Percentiles rank a stretch among this genome's conserved stretches.
Evolutionary conservation across 2,888 invertebrate genomes (phyloP).

Genomic region (Octonoba sinensis): DNA sequence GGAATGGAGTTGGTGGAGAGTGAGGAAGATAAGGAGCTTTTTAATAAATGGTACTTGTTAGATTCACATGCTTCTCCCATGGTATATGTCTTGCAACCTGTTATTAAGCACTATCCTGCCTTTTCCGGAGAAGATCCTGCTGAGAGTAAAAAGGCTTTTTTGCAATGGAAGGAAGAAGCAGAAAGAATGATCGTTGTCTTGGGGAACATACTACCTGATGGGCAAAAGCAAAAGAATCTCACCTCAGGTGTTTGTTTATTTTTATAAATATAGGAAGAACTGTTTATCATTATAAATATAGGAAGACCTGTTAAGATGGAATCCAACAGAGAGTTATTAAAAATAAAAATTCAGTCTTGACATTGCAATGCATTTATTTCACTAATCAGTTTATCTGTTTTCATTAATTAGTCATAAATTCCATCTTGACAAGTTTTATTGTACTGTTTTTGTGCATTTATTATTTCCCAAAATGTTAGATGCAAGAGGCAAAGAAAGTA

Average conservation of each 20-base stretch:
- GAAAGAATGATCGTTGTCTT: constrained; percentile 79
- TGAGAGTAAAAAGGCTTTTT: constrained; percentile 69
- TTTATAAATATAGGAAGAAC: too few relatives aligned
- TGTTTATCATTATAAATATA: too few relatives aligned
- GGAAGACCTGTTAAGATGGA: too few relatives aligned
- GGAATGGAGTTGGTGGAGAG: constrained; percentile 77
- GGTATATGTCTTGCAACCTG: constrained; percentile 81
- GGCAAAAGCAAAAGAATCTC: constrained; percentile 82
- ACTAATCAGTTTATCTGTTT: too few relatives aligned
- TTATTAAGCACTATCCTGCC: constrained; percentile 75
- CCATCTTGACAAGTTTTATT: too few relatives aligned
- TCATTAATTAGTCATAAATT: too few relatives aligned
- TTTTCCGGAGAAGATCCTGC: constrained; percentile 71
- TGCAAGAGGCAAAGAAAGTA: too few relatives aligned
- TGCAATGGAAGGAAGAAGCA: constrained; percentile 76
- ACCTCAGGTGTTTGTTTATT: constrained; percentile 74
- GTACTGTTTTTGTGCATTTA: too few relatives aligned
- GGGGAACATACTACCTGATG: constrained; percentile 80
- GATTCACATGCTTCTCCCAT: constrained; percentile 82
- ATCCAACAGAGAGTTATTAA: too few relatives aligned
- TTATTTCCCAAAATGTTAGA: too few relatives aligned
- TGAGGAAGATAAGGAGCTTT: constrained; percentile 72
- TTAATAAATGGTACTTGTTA: constrained; percentile 77
- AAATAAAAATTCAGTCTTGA: too few relatives aligned
- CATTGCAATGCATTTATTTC: too few relatives aligned